Evolutionary conservation across 2,797 vertebrate species (phyloP).

Genomic region (Macropus fuliginosus): DNA sequence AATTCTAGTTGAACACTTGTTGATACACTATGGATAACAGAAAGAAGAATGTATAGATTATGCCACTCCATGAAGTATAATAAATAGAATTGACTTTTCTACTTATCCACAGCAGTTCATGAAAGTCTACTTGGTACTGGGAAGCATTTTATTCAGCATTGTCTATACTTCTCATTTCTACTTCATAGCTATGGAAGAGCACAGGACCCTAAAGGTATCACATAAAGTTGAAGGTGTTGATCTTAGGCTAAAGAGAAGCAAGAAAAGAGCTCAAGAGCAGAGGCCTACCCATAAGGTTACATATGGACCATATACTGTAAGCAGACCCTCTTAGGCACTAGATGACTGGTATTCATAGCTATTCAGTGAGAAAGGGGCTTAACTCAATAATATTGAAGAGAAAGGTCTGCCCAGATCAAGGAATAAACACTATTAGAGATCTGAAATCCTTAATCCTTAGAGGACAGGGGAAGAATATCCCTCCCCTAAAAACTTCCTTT

Average conservation of each 20-base stretch:
- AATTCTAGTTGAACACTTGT: background rate
- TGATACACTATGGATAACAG: background rate
- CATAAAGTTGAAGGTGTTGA: background rate
- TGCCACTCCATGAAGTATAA: background rate
- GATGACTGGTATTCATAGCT: background rate
- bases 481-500: background rate
- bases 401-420: background rate
- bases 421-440: background rate
- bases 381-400: background rate
- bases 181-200: background rate
- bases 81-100: background rate
- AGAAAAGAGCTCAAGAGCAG: background rate
- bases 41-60: background rate
- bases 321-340: background rate
- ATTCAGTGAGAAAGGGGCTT: background rate
- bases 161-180: background rate
- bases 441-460: background rate
- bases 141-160: background rate
- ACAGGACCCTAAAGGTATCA: background rate
- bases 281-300: background rate
- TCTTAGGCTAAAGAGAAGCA: too few species aligned
- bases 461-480: background rate
- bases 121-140: background rate
- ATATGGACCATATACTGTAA: background rate
- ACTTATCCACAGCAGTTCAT: background rate